Percentiles rank a stretch among this genome's conserved stretches.
Conservation (phyloP, 2,888 invertebrate species). For the Podabrus alpinus region DNA sequence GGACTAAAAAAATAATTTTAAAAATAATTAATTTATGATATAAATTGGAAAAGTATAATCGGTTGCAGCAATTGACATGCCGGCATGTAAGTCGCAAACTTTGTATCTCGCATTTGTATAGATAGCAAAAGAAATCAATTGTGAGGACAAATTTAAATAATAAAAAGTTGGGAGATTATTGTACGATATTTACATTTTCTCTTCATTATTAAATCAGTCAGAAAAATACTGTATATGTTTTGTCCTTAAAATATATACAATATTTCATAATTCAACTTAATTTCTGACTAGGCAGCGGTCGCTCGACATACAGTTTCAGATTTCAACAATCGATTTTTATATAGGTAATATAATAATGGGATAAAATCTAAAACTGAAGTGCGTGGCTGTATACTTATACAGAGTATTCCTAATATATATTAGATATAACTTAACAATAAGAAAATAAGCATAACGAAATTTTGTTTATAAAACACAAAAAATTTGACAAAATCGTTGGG, state of each 20-base stretch:
- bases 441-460: slow-evolving; percentile 48
- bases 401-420: slow-evolving; percentile 51
- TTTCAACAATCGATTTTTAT: slow-evolving; percentile 33
- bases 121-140: slow-evolving; percentile 20
- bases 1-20: slow-evolving; percentile 29
- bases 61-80: background rate
- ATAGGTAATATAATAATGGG: slow-evolving; percentile 17
- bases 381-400: slow-evolving; percentile 54
- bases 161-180: slow-evolving; percentile 25
- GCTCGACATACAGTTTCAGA: slow-evolving; percentile 51
- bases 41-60: background rate
- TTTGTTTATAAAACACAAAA: slow-evolving; percentile 45
- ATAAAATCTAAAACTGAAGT: slow-evolving; percentile 50
- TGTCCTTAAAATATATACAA: slow-evolving; percentile 49
- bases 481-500: slow-evolving; percentile 36
- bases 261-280: slow-evolving; percentile 45
- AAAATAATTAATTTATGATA: slow-evolving; percentile 17
- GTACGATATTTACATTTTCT: slow-evolving; percentile 31
- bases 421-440: slow-evolving; percentile 54
- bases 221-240: slow-evolving; percentile 54
- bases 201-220: slow-evolving; percentile 39
- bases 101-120: slow-evolving; percentile 30
- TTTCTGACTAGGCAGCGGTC: slow-evolving; percentile 51
- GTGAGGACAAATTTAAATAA: slow-evolving; percentile 31
- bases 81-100: slow-evolving; percentile 29